A percentile compares a stretch with the other conserved stretches of the same genome.
Conservation (phyloP, 1,140 invertebrate genomes). For the Euborellia annulipes region DNA sequence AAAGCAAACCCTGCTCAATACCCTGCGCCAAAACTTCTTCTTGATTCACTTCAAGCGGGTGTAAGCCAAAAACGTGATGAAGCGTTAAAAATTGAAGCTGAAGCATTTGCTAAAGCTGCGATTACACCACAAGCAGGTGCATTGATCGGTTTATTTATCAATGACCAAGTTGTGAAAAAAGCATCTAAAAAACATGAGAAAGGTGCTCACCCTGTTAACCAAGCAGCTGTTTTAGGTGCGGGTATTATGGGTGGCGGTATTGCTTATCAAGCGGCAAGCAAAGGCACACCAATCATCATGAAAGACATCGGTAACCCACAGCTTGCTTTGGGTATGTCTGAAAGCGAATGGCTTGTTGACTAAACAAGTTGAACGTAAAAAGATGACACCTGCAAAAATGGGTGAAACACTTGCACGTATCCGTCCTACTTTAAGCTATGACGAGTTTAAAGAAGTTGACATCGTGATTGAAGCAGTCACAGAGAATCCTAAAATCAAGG, state of each 20-base stretch:
- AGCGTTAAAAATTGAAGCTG: background rate
- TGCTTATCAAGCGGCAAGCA: background rate
- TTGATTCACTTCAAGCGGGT: too few relatives aligned
- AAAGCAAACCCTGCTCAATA: too few relatives aligned
- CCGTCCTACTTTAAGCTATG: background rate
- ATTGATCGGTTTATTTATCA: background rate
- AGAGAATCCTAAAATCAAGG: background rate
- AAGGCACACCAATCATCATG: background rate
- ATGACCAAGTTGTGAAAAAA: background rate
- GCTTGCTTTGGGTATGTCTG: background rate
- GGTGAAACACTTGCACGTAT: background rate
- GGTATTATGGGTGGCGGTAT: constrained; percentile 5
- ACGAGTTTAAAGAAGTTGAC: background rate
- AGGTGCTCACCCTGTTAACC: background rate
- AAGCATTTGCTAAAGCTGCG: background rate
- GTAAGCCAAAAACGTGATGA: background rate
- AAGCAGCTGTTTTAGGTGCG: background rate
- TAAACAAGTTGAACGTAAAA: too few relatives aligned
- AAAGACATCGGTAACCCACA: background rate
- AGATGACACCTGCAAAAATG: too few relatives aligned
- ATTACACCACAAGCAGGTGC: background rate
- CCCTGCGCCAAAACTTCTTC: too few relatives aligned
- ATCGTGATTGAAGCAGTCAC: background rate
- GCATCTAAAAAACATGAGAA: background rate
- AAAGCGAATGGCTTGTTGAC: too few relatives aligned